A percentile compares a stretch with the other conserved stretches of the same genome.
phyloP scores from a whole-genome alignment of 37 sponge, comb jelly and placozoan species.

The Crambe crambe region DNA sequence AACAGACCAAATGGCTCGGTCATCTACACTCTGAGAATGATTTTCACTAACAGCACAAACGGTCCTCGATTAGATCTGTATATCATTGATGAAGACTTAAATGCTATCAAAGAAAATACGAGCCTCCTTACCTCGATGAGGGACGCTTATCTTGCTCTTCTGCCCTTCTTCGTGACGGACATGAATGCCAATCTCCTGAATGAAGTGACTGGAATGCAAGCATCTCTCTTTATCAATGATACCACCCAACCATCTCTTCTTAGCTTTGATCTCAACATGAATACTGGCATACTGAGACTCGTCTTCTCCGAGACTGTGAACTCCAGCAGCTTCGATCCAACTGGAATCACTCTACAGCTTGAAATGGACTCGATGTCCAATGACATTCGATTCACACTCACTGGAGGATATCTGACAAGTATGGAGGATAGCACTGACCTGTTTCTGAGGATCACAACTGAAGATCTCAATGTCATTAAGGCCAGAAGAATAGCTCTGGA shows the following conservation, averaged over 20 bases:
- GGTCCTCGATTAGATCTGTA: conserved; percentile 53
- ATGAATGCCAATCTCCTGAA: conserved; percentile 72
- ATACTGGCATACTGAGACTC: conserved; percentile 59
- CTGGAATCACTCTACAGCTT: conserved; percentile 75
- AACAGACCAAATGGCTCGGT: conserved; percentile 44
- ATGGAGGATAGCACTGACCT: conserved; percentile 49
- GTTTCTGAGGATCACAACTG: conserved; percentile 44
- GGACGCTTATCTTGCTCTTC: conserved; percentile 59
- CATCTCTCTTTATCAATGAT: conserved; percentile 55
- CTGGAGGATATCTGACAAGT: conserved; percentile 37
- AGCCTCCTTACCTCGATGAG: conserved; percentile 62
- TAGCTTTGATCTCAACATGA: conserved; percentile 76
- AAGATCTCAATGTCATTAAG: conserved; percentile 85
- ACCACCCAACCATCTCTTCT: conserved; percentile 65
- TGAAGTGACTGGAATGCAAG: conserved; percentile 29
- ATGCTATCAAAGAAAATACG: conserved; percentile 79
- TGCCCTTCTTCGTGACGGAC: conserved; percentile 58
- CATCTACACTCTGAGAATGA: conserved; percentile 34
- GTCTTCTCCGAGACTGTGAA: conserved; percentile 87
- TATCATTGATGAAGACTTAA: conserved; percentile 67
- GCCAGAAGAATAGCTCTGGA: conserved; percentile 64
- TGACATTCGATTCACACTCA: conserved; percentile 44
- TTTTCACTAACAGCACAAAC: conserved; percentile 68
- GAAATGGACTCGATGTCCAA: conserved; percentile 4
- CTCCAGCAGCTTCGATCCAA: conserved; percentile 63